Evolutionary conservation across 2,888 invertebrate genomes (phyloP).

Genomic region (Neoitamus cyanurus): DNA sequence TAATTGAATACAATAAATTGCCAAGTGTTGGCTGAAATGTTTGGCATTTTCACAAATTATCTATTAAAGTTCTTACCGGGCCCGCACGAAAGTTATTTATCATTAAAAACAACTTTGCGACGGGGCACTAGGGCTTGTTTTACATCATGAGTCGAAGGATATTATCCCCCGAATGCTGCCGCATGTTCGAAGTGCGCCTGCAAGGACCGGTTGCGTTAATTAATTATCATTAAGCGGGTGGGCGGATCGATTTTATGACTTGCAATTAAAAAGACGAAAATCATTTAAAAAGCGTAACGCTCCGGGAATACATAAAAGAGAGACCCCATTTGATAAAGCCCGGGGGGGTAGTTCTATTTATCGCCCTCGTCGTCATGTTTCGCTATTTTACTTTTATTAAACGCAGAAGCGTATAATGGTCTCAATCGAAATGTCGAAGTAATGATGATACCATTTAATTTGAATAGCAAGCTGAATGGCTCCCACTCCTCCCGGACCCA

Average conservation of each 20-base stretch:
- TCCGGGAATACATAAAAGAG: neutral
- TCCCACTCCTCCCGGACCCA: neutral
- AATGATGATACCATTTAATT: conserved; percentile 46
- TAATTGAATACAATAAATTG: conserved; percentile 38
- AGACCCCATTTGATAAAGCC: neutral
- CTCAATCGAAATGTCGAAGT: conserved; percentile 34
- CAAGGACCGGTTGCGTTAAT: neutral
- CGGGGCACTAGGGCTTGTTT: neutral
- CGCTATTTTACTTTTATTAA: conserved; percentile 38
- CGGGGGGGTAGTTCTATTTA: neutral
- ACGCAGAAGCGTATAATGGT: conserved; percentile 47
- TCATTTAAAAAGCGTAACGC: conserved; percentile 21
- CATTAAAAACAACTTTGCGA: neutral
- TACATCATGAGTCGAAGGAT: neutral
- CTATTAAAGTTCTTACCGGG: conserved; percentile 16
- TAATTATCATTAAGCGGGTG: neutral
- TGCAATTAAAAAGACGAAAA: conserved; percentile 23
- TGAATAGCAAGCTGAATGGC: conserved; percentile 21
- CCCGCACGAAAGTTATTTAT: neutral
- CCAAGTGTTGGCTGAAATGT: conserved; percentile 21
- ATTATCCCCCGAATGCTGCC: neutral
- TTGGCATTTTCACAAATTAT: conserved; percentile 39
- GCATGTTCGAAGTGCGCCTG: neutral
- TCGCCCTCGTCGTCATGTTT: neutral
- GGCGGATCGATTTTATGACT: neutral